These are phyloP conservation scores for Poecilobothrus nobilitatus DNA, from an alignment of 2,888 invertebrate species.

Conservation along the genomic window DNA sequence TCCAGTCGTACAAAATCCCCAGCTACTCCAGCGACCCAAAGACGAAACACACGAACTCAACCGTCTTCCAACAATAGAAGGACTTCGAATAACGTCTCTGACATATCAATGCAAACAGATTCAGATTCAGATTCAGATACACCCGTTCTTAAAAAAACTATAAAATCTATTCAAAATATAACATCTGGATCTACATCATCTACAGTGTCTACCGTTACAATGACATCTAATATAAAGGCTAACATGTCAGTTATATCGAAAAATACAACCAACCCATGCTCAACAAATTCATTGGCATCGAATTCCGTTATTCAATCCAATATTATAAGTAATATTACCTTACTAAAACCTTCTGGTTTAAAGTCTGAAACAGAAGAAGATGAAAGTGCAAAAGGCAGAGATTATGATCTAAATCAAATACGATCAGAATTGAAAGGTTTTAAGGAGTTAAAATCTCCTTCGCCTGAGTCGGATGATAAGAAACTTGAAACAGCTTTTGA, in stretches of 20 bases:
- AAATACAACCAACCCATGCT: neutral
- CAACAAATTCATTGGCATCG: neutral
- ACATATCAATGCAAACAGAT: constrained; percentile 50
- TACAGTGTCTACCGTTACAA: constrained; percentile 26
- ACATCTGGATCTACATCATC: neutral
- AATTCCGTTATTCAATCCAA: neutral
- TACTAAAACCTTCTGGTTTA: constrained; percentile 23
- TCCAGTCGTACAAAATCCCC: constrained; percentile 58
- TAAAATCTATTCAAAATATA: constrained; percentile 20
- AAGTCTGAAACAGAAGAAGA: constrained; percentile 46
- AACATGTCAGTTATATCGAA: neutral
- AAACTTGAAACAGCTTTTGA: constrained; percentile 17
- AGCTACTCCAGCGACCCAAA: constrained; percentile 49
- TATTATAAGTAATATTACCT: constrained; percentile 12
- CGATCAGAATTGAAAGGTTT: constrained; percentile 76
- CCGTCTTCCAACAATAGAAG: constrained; percentile 42
- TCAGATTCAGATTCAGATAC: constrained; percentile 50
- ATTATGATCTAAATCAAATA: constrained; percentile 77
- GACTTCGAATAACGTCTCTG: constrained; percentile 52
- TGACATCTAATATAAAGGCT: constrained; percentile 24
- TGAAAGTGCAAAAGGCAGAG: constrained; percentile 52
- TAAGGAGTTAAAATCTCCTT: constrained; percentile 51
- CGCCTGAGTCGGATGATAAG: constrained; percentile 43
- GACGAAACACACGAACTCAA: constrained; percentile 41
- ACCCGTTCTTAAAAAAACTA: constrained; percentile 41